phyloP scores from a whole-genome alignment of 2,113 vertebrate genomes.

The Misgurnus mizolepis region DNA sequence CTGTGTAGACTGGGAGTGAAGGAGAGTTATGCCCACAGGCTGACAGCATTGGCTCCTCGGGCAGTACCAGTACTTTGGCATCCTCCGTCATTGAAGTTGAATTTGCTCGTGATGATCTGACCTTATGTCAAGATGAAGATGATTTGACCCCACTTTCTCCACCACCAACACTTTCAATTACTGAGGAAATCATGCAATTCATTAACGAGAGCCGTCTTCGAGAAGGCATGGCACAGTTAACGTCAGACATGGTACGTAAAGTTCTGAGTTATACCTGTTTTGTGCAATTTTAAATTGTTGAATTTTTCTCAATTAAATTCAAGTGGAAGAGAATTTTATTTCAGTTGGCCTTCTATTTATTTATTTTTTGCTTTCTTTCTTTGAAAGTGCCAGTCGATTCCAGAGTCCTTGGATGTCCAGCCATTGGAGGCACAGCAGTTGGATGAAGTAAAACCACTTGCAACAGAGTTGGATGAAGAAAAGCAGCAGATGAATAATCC shows the following conservation, averaged over 20 bases:
- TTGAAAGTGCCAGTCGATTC: slow-evolving; percentile 34
- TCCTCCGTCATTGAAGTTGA: slow-evolving; percentile 75
- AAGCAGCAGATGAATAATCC: slow-evolving; percentile 35
- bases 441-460: not conserved
- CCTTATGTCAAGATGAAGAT: slow-evolving; percentile 57
- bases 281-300: not conserved
- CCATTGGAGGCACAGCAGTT: slow-evolving; percentile 26
- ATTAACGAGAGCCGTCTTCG: slow-evolving; percentile 79
- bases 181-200: slow-evolving; percentile 85
- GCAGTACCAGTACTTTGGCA: slow-evolving; percentile 67
- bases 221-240: slow-evolving; percentile 56
- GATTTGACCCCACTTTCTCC: slow-evolving; percentile 62
- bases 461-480: slow-evolving; percentile 20
- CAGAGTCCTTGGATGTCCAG: slow-evolving; percentile 39
- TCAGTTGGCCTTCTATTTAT: not conserved
- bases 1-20: slow-evolving; percentile 72
- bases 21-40: slow-evolving; percentile 70
- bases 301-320: not conserved
- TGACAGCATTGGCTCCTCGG: slow-evolving; percentile 58
- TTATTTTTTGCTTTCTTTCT: not conserved
- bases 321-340: not conserved
- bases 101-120: slow-evolving; percentile 30
- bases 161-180: slow-evolving; percentile 80
- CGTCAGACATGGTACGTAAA: slow-evolving; percentile 44
- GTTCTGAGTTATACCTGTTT: not conserved